These are phyloP conservation scores for Manis crassicaudata DNA, from an alignment of 2,797 vertebrate genomes.

Conservation along the genomic window DNA sequence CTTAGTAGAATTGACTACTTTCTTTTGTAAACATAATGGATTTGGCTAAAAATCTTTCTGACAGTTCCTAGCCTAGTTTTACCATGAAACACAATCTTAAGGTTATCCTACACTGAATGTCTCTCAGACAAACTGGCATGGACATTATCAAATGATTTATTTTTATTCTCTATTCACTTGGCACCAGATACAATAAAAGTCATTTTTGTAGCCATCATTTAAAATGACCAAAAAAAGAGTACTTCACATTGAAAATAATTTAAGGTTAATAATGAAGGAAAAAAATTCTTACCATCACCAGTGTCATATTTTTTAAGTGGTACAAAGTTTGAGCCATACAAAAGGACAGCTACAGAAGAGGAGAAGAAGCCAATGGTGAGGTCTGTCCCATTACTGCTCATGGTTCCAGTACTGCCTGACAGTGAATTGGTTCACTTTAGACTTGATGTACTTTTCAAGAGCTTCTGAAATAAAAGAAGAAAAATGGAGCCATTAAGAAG, in stretches of 20 bases:
- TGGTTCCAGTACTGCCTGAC: constrained; percentile 11
- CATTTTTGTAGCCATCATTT: neutral
- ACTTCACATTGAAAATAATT: neutral
- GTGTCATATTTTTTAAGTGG: constrained; percentile 93
- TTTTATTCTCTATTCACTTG: neutral
- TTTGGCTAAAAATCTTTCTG: neutral
- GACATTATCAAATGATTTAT: neutral
- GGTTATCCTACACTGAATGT: neutral
- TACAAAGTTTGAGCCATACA: constrained; percentile 94
- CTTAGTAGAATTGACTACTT: neutral
- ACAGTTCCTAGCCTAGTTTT: neutral
- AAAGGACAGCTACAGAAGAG: constrained; percentile 87
- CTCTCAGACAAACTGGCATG: neutral
- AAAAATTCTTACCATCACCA: constrained; percentile 90
- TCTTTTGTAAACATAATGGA: neutral
- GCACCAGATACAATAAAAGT: neutral
- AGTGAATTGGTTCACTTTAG: constrained; percentile 18
- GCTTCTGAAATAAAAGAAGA: constrained; percentile 74
- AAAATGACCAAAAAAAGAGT: neutral
- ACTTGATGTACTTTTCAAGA: neutral
- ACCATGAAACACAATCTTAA: neutral
- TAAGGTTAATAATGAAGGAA: neutral
- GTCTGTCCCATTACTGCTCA: constrained; percentile 80
- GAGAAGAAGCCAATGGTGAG: constrained; percentile 88
- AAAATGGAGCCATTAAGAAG: constrained; percentile 29